Conservation (phyloP, 1,140 invertebrate genomes). For the Grapholita molesta region DNA sequence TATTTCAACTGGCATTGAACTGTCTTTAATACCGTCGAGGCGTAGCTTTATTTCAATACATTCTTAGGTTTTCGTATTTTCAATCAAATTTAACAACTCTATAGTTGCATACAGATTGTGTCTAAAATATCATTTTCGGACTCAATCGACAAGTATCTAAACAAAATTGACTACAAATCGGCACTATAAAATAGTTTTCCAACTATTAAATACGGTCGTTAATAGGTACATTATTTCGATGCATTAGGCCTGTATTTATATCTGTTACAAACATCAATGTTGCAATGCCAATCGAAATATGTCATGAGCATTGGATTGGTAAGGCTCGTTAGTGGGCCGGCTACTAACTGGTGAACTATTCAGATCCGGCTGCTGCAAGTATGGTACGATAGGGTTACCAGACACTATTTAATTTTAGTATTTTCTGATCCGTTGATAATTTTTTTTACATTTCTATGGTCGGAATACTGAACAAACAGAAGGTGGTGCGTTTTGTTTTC, state of each 20-base stretch:
- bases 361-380: slow-evolving; percentile 2
- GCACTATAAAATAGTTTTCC: too few relatives aligned
- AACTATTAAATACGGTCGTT: background rate
- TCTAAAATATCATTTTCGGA: too few relatives aligned
- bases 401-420: too few relatives aligned
- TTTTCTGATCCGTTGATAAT: too few relatives aligned
- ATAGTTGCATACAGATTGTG: too few relatives aligned
- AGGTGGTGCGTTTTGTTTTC: too few relatives aligned
- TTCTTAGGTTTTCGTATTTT: background rate
- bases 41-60: background rate
- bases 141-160: too few relatives aligned
- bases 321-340: slow-evolving; percentile 1
- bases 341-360: slow-evolving; percentile 6
- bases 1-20: background rate
- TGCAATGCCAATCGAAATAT: slow-evolving; percentile 12
- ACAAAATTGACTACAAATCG: too few relatives aligned
- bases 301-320: background rate
- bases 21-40: background rate
- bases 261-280: slow-evolving; percentile 6
- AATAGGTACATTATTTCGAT: background rate
- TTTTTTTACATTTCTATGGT: too few relatives aligned
- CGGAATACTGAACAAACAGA: too few relatives aligned
- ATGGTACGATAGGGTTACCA: background rate
- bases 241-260: background rate
- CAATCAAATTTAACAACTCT: too few relatives aligned